A percentile compares a stretch with the other conserved stretches of the same genome.
Evolutionary conservation across 2,888 invertebrate species (phyloP).

Genomic region (Ariolimax columbianus): DNA sequence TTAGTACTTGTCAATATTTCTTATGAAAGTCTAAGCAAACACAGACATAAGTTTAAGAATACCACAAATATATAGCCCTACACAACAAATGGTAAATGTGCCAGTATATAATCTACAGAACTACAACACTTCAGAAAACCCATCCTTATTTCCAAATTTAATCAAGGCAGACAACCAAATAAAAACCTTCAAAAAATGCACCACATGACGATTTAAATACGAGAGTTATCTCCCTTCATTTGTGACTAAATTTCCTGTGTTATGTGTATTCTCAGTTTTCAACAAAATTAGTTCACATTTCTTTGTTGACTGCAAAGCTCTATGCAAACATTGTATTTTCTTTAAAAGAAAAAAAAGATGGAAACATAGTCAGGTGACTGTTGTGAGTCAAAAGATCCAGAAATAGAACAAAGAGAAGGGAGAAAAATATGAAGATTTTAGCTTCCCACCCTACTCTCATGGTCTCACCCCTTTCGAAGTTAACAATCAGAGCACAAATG

Average conservation of each 20-base stretch:
- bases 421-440: neutral
- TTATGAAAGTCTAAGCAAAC: no score
- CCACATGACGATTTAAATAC: neutral
- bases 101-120: neutral
- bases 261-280: neutral
- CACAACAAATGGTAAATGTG: neutral
- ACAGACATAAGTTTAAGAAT: neutral
- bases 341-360: neutral
- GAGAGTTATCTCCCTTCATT: constrained; percentile 24
- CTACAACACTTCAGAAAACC: neutral
- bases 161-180: constrained; percentile 29
- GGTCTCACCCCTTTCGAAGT: neutral
- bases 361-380: no score
- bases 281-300: neutral
- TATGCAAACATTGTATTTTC: neutral
- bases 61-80: neutral
- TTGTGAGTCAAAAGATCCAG: neutral
- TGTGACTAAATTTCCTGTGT: neutral
- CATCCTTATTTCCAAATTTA: neutral
- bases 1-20: no score
- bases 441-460: neutral
- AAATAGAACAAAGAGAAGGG: constrained; percentile 17
- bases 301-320: neutral
- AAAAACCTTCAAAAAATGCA: neutral
- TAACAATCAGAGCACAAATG: constrained; percentile 16